These are phyloP conservation scores for Drosophila punjabiensis DNA, from an alignment of 1,140 invertebrate genomes.

Conservation along the genomic window DNA sequence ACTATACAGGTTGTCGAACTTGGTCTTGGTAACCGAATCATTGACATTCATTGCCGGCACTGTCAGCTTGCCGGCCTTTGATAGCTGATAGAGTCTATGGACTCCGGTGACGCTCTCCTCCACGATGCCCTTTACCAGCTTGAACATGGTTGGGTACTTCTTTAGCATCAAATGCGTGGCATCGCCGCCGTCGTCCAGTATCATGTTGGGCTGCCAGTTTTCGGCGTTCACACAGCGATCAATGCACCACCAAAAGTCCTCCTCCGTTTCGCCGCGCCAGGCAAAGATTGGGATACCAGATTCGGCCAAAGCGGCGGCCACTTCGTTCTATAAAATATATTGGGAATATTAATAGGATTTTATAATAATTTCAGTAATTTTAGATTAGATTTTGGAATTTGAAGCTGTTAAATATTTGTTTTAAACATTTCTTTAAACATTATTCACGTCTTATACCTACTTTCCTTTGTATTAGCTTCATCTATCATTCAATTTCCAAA, in stretches of 20 bases:
- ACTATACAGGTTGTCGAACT: conserved; percentile 93
- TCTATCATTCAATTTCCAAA: neutral
- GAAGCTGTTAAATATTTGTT: neutral
- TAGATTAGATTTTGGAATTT: neutral
- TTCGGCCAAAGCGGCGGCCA: conserved; percentile 97
- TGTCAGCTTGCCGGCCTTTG: conserved; percentile 96
- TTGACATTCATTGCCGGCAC: conserved; percentile 99
- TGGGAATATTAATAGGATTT: neutral
- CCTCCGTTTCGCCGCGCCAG: conserved; percentile 98
- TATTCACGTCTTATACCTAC: no score
- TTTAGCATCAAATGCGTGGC: conserved; percentile 98
- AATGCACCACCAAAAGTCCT: conserved; percentile 99
- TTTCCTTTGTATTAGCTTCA: neutral
- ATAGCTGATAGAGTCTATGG: conserved; percentile 97
- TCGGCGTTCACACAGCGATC: conserved; percentile 96
- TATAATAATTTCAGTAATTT: neutral
- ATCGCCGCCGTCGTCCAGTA: conserved; percentile 98
- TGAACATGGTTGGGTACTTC: conserved; percentile 97
- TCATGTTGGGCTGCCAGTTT: conserved; percentile 99
- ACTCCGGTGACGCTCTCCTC: conserved; percentile 99
- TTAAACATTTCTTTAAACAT: neutral
- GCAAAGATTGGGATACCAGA: conserved; percentile 96
- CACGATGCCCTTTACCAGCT: conserved; percentile 98
- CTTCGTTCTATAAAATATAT: conserved; percentile 91
- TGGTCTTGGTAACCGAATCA: conserved; percentile 99